Percentiles rank a stretch among this genome's conserved stretches.
These are phyloP conservation scores for Enteromius fasciolatus DNA, from an alignment of 2,797 vertebrate species.

Conservation along the genomic window DNA sequence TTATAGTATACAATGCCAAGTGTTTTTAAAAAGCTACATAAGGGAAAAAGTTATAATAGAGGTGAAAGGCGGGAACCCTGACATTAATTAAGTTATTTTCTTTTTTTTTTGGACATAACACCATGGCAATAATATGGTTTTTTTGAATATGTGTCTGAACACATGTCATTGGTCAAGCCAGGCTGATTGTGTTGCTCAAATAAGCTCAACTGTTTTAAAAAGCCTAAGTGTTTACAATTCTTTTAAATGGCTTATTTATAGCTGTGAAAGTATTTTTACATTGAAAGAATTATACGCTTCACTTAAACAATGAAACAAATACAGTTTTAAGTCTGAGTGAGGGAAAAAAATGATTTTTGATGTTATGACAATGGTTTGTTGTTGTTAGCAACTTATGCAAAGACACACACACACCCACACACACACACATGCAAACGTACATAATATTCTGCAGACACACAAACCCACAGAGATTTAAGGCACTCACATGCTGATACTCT, in stretches of 20 bases:
- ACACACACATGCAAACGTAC: not conserved
- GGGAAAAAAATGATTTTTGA: not conserved
- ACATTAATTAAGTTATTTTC: not conserved
- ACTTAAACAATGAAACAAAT: conserved; percentile 8
- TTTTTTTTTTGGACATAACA: not conserved
- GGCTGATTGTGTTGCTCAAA: not conserved
- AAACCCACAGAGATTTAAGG: conserved; percentile 43
- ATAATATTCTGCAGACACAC: conserved; percentile 9
- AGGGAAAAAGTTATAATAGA: not conserved
- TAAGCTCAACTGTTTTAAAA: not conserved
- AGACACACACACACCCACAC: conserved; percentile 26
- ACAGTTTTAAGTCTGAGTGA: not conserved
- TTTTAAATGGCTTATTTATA: not conserved
- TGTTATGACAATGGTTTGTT: conserved; percentile 16
- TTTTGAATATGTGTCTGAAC: not conserved
- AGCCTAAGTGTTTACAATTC: not conserved
- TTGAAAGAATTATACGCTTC: not conserved
- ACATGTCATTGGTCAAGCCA: not conserved
- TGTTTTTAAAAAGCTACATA: not conserved
- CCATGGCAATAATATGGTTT: not conserved
- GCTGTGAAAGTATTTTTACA: not conserved
- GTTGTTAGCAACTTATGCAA: conserved; percentile 5
- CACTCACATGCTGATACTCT: conserved; percentile 19
- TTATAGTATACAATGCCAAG: not conserved
- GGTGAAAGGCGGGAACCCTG: not conserved